phyloP scores from a whole-genome alignment of 2,797 vertebrate species.

The Champsocephalus gunnari region DNA sequence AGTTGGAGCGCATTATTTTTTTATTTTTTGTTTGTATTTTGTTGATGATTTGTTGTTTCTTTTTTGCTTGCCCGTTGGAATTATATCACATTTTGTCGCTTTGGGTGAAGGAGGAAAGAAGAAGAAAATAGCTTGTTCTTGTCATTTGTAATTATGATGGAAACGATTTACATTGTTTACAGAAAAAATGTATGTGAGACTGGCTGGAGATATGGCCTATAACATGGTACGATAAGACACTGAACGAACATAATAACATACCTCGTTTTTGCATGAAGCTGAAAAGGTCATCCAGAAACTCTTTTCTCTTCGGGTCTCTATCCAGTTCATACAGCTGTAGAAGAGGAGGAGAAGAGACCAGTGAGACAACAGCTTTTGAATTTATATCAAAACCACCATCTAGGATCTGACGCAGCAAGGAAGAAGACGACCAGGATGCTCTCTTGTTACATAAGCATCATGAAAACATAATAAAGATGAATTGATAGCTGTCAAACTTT shows the following conservation, averaged over 20 bases:
- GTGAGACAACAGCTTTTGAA: constrained; percentile 1
- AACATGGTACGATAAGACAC: constrained; percentile 15
- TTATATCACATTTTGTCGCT: too few relatives aligned
- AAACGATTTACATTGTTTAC: too few relatives aligned
- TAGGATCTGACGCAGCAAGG: not conserved
- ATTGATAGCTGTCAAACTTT: not conserved
- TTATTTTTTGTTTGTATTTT: too few relatives aligned
- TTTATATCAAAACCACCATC: not conserved
- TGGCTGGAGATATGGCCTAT: constrained; percentile 27
- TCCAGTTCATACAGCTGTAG: constrained; percentile 96
- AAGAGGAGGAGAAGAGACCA: constrained; percentile 8
- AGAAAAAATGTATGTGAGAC: not conserved
- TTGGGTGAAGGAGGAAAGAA: too few relatives aligned
- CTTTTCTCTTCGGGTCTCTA: constrained; percentile 94
- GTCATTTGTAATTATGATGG: too few relatives aligned
- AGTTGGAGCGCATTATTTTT: too few relatives aligned
- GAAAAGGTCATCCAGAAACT: constrained; percentile 96
- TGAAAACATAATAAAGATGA: not conserved
- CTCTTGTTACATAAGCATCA: constrained; percentile 1
- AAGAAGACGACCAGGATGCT: not conserved
- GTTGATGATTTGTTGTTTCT: too few relatives aligned
- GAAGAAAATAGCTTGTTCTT: too few relatives aligned
- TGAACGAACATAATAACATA: constrained; percentile 51
- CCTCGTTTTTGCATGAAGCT: constrained; percentile 99
- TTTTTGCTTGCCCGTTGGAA: too few relatives aligned